A percentile compares a stretch with the other conserved stretches of the same genome.
These are phyloP conservation scores for Pachypanchax playfairii DNA, from an alignment of 2,113 vertebrate species.

Conservation along the genomic window DNA sequence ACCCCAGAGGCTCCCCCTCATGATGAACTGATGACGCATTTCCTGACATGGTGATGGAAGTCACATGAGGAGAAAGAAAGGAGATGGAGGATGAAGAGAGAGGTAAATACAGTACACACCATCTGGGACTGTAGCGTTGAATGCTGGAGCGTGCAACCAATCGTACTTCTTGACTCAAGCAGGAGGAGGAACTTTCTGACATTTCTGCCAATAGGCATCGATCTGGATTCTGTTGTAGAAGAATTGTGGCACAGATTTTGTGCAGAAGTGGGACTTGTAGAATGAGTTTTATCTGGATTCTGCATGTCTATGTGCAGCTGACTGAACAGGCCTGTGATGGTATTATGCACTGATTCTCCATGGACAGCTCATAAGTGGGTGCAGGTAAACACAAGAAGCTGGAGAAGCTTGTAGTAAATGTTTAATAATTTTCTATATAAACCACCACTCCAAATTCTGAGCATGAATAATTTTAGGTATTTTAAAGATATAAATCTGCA, in stretches of 20 bases:
- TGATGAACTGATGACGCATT: conserved; percentile 72
- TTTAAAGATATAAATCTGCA: neutral
- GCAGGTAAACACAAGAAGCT: conserved; percentile 41
- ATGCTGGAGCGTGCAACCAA: conserved; percentile 57
- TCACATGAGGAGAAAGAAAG: conserved; percentile 2
- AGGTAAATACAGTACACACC: conserved; percentile 72
- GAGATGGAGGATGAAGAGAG: neutral
- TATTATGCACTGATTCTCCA: conserved; percentile 45
- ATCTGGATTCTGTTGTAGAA: conserved; percentile 13
- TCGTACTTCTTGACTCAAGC: conserved; percentile 44
- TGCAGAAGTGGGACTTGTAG: conserved; percentile 39
- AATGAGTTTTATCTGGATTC: conserved; percentile 12
- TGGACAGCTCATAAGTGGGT: conserved; percentile 56
- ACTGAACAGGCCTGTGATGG: neutral
- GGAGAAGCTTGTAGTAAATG: neutral
- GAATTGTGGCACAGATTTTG: conserved; percentile 4
- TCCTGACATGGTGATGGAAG: conserved; percentile 50
- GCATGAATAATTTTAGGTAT: neutral
- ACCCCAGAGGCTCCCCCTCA: conserved; percentile 62
- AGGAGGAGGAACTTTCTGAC: conserved; percentile 50
- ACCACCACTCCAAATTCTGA: neutral
- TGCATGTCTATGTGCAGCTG: conserved; percentile 23
- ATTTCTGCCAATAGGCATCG: conserved; percentile 42
- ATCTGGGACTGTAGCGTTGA: conserved; percentile 49
- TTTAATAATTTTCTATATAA: neutral